A percentile compares a stretch with the other conserved stretches of the same genome.
phyloP scores from a whole-genome alignment of 2,797 vertebrate species.

The Ispidina lecontei region DNA sequence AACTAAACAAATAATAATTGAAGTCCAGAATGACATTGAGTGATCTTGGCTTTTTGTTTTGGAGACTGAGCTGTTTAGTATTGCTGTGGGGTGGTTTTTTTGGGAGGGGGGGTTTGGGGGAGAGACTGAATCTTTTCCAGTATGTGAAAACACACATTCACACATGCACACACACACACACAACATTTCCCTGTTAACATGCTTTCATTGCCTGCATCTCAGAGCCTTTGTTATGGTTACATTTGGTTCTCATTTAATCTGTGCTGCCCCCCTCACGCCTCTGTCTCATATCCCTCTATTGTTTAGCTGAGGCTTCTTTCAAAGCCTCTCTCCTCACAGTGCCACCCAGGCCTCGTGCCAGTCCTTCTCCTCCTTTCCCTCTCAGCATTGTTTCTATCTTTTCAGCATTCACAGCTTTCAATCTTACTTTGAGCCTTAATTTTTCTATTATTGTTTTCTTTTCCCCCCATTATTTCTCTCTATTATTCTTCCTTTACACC shows the following conservation, averaged over 20 bases:
- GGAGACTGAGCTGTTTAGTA: not conserved
- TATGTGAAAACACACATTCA: not conserved
- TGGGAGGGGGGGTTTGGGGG: too few species aligned
- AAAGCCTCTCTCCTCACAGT: not conserved
- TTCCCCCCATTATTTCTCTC: not conserved
- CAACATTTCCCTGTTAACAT: not conserved
- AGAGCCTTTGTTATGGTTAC: constrained; percentile 14
- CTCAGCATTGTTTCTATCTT: not conserved
- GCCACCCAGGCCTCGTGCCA: not conserved
- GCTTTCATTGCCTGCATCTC: not conserved
- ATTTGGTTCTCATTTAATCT: constrained; percentile 60
- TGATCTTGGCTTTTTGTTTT: constrained; percentile 2
- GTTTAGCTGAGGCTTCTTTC: constrained; percentile 17
- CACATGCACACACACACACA: not conserved
- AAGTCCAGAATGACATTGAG: not conserved
- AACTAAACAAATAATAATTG: not conserved
- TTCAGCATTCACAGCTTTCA: not conserved
- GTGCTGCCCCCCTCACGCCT: not conserved
- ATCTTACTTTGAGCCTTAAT: not conserved
- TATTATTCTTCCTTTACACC: not conserved
- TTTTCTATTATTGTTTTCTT: not conserved
- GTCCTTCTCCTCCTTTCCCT: not conserved
- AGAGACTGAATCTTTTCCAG: not conserved
- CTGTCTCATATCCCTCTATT: not conserved
- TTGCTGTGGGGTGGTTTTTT: not conserved